Base-by-base conservation (phyloP, 30 jellyfish, hydroid and myxozoan genomes). In the Cassiopea andromeda region DNA sequence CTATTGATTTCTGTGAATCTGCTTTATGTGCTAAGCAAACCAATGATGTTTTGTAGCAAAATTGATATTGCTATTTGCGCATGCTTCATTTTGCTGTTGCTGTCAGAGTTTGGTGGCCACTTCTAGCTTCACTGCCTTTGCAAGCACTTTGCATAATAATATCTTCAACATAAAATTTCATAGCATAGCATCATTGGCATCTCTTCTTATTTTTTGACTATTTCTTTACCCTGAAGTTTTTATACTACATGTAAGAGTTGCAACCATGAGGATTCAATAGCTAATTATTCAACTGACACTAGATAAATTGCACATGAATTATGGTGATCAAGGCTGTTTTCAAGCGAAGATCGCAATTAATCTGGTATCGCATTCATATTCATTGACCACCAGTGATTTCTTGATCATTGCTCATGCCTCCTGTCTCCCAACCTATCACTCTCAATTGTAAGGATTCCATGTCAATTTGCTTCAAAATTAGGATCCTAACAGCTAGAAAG, bases 361-460 rank as follows among this genome's bases (percentile, higher is more conserved):
- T 67, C 94, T 38, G 94, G 94, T 87, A 85, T 54, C 61, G 66
- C 44, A 87, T 87, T 87, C 88, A 77, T 13, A 69, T 54, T 85
- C 89, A 87, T 6, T 77, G 94, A 89, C 59, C 94, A 87, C 94
- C 94, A 87, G 94, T 77, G 94, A 75, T 48, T 87, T 45, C n/a
- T 66, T 87, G 94, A 87, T 77, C 94, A 87, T 82, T 1, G 50
- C 2, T 60, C 89, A 48, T 19, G 5, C 84, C 27, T 45, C 43
- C 48, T 87, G 89, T 84, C 74, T 60, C 89, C 38, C 43, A 60
- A 48, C 60, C 82, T 83, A 70, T 82, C 80, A 70, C 70, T 68
- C 46, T n/a, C 4, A 14, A 70, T 70, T 27, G 17, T 70, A 43
- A 69, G 17, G 58, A 44, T n/a, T 50, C 77, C 72, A 77, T 60